Base-by-base conservation (phyloP, 2,888 invertebrate species). In the Andrena marginata region DNA sequence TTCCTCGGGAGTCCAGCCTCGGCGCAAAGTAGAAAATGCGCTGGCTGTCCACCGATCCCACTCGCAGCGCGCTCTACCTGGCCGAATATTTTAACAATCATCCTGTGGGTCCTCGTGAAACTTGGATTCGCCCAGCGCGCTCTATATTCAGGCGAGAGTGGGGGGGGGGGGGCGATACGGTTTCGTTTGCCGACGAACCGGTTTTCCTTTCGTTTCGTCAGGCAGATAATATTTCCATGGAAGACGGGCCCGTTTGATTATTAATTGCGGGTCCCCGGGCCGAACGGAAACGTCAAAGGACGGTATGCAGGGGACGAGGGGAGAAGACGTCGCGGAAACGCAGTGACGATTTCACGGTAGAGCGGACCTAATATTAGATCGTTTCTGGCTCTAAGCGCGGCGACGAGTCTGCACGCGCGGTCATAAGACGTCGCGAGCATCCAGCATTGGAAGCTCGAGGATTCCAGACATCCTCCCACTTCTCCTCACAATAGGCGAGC, bases 351-450 rank as follows among this genome's bases (percentile, higher is more conserved):
- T 83, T 81, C 77, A 81, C 81, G 63, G 77, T n/a, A 65, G 62
- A 56, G 31, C 65, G 73, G 67, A 77, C 70, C 77, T 76, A 77
- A 77, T 83, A 83, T 83, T 81, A 73, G 76, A 72, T 51, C 70
- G 65, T 62, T 62, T 69, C 10, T n/a, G 49, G 35, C 49, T 69
- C 26, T 48, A 67, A 73, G 65, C 42, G 42, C 42, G 16, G 48
- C 71, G 56, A 5, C 4, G 31, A 51, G 51, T 56, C 56, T 56
- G 26, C 23, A 51, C 51, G 20, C 62, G 63, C 35, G 31, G 29
- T 13, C 8, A 16, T 5, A n/a, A n/a, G 62, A n/a, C 16, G 20
- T 8, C 65, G 49, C 56, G 62, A 31, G 62, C 35, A 63, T 35
- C 7, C 2, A 35, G 33, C 20, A 1, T 13, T 23, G 35, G 35